These are phyloP conservation scores for Turnix velox DNA, from an alignment of 2,113 vertebrate species.

Conservation along the genomic window DNA sequence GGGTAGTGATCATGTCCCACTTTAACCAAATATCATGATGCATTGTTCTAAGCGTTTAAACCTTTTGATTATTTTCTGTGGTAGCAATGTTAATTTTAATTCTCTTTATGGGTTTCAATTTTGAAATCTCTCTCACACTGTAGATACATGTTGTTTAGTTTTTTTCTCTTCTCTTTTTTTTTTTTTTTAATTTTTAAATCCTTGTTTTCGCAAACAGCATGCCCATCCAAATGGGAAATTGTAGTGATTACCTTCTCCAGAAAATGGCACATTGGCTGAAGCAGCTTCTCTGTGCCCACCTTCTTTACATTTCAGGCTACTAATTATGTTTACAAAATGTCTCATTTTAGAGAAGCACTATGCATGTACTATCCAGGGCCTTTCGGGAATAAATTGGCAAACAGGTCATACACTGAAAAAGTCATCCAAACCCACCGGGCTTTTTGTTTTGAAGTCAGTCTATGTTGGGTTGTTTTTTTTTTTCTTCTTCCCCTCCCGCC, in stretches of 20 bases:
- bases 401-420: slow-evolving; percentile 84
- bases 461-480: slow-evolving; percentile 41
- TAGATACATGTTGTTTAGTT: background rate
- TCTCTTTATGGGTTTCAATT: background rate
- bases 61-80: background rate
- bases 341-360: slow-evolving; percentile 76
- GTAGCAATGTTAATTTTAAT: background rate
- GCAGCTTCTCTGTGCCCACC: slow-evolving; percentile 45
- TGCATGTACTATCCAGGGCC: slow-evolving; percentile 77
- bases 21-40: background rate
- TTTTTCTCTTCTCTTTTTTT: background rate
- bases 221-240: slow-evolving; percentile 35
- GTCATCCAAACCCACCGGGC: slow-evolving; percentile 82
- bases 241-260: slow-evolving; percentile 20
- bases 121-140: background rate
- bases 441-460: slow-evolving; percentile 72
- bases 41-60: background rate
- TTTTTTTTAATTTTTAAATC: background rate
- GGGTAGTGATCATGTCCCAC: background rate
- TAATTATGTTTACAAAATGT: slow-evolving; percentile 94
- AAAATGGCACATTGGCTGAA: slow-evolving; percentile 37
- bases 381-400: slow-evolving; percentile 85
- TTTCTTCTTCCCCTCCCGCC: slow-evolving; percentile 65
- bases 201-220: background rate
- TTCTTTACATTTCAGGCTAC: slow-evolving; percentile 78